These are phyloP conservation scores for Calosoma granatense DNA, from an alignment of 1,140 invertebrate genomes.

Conservation along the genomic window DNA sequence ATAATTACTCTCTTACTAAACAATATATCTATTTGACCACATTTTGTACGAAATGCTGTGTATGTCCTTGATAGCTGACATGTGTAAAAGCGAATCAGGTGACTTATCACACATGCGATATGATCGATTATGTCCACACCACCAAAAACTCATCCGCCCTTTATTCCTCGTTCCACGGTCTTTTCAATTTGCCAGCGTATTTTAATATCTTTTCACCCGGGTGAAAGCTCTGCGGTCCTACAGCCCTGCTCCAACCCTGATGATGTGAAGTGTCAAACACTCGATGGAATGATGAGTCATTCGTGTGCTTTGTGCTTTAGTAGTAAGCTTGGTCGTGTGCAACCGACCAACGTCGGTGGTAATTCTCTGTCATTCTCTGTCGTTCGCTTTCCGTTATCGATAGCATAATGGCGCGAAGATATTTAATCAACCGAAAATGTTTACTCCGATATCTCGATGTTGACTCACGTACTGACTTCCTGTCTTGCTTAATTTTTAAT, in stretches of 20 bases:
- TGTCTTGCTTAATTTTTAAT: not conserved
- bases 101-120: too few species aligned
- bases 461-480: not conserved
- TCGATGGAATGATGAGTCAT: not conserved
- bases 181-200: not conserved
- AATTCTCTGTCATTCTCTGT: too few species aligned
- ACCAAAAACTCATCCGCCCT: not conserved
- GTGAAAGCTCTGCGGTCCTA: not conserved
- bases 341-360: not conserved
- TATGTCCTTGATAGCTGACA: too few species aligned
- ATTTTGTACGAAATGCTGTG: too few species aligned
- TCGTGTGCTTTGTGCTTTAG: not conserved
- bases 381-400: not conserved
- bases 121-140: too few species aligned
- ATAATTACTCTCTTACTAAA: too few species aligned
- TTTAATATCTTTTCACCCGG: not conserved
- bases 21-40: too few species aligned
- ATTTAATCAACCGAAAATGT: not conserved
- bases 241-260: not conserved
- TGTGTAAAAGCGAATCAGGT: too few species aligned
- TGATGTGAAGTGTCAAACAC: not conserved
- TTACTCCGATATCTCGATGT: not conserved
- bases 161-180: not conserved
- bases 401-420: not conserved
- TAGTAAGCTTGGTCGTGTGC: not conserved